Conservation (phyloP, 2,888 invertebrate genomes). For the Nomada flava region DNA sequence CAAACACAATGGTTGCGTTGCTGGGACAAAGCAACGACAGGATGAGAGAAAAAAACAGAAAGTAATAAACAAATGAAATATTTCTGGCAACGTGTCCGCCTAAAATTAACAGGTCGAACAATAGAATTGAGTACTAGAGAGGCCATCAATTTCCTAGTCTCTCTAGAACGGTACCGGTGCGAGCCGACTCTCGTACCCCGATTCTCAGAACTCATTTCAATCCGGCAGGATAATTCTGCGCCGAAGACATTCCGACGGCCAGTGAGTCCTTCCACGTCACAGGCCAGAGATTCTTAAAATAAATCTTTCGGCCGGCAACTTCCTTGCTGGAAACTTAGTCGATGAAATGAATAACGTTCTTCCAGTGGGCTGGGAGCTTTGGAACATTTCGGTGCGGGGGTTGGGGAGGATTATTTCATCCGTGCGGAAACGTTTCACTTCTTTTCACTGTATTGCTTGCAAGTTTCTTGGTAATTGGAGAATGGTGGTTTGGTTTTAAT, state of each 20-base stretch:
- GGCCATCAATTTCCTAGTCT: conserved; percentile 67
- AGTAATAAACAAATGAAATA: not conserved
- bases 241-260: conserved; percentile 65
- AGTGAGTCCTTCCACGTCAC: conserved; percentile 60
- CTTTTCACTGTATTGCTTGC: not conserved
- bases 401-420: not conserved
- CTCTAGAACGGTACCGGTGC: conserved; percentile 55
- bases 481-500: too few species aligned
- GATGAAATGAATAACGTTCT: conserved; percentile 41
- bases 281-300: conserved; percentile 58
- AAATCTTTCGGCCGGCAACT: conserved; percentile 51
- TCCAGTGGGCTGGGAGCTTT: not conserved
- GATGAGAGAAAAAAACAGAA: not conserved
- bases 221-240: conserved; percentile 66
- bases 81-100: conserved; percentile 32
- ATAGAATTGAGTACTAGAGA: conserved; percentile 53
- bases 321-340: conserved; percentile 29
- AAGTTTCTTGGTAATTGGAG: too few species aligned
- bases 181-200: conserved; percentile 60
- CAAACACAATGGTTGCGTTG: too few species aligned
- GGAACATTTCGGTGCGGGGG: not conserved
- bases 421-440: conserved; percentile 14
- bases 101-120: conserved; percentile 65
- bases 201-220: conserved; percentile 70
- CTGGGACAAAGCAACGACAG: too few species aligned